Percentiles rank a stretch among this genome's conserved stretches.
phyloP scores from a whole-genome alignment of 1,140 invertebrate species.

The Aphaenogaster floridana region DNA sequence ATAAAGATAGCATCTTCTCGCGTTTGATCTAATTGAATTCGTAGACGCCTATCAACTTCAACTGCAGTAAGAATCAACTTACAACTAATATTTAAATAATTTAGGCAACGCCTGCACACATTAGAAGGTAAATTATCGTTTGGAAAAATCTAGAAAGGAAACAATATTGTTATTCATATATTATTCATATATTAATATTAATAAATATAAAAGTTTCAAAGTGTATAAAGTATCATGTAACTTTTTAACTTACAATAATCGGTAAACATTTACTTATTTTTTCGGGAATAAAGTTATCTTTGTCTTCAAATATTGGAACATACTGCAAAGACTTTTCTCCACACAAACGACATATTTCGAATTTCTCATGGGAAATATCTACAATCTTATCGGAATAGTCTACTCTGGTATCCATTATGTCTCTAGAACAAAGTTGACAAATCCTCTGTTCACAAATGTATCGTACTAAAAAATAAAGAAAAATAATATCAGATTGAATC shows the following conservation, averaged over 20 bases:
- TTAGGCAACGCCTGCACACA: neutral
- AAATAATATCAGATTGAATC: neutral
- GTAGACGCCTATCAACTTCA: neutral
- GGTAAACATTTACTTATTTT: neutral
- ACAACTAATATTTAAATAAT: slow-evolving; percentile 12
- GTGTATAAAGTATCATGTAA: neutral
- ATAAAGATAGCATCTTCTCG: neutral
- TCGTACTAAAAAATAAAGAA: no score
- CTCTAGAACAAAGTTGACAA: neutral
- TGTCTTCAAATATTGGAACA: slow-evolving; percentile 3
- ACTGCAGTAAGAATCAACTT: neutral
- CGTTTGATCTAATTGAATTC: neutral
- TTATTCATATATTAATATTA: neutral
- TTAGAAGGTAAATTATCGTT: neutral
- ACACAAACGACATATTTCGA: slow-evolving; percentile 1
- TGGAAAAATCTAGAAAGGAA: slow-evolving; percentile 2
- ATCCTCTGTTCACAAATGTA: neutral
- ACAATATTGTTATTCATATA: neutral
- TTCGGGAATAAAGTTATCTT: neutral
- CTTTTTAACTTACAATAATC: slow-evolving; percentile 9
- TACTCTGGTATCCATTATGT: neutral
- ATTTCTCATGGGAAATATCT: neutral
- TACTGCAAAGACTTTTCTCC: neutral
- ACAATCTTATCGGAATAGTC: neutral
- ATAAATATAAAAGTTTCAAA: neutral